Conservation (phyloP, 1,140 invertebrate genomes). For the Tigriopus japonicus region DNA sequence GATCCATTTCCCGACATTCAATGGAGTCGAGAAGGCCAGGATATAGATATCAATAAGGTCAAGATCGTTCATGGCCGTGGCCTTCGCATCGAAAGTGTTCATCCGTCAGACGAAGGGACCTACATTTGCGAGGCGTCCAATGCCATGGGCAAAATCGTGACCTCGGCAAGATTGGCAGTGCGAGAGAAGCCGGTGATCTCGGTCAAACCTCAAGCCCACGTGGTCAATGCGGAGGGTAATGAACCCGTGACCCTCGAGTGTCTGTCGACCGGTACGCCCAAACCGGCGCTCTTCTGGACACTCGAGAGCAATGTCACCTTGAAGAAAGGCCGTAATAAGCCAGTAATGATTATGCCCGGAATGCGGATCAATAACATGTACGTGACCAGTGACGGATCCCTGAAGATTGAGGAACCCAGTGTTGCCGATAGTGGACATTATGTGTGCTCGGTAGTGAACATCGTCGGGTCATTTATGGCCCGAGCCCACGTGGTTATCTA, state of each 20-base stretch:
- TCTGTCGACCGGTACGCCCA: constrained; percentile 6
- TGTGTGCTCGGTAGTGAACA: background rate
- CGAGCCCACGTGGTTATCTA: constrained; percentile 4
- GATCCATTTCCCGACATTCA: constrained; percentile 8
- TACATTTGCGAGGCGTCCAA: constrained; percentile 12
- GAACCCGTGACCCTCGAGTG: background rate
- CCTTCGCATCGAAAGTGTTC: constrained; percentile 2
- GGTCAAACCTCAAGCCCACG: constrained; percentile 9
- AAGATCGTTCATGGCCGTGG: constrained; percentile 6
- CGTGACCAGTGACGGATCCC: background rate
- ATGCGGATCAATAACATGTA: background rate
- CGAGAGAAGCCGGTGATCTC: constrained; percentile 6
- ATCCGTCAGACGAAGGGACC: constrained; percentile 9
- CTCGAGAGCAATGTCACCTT: background rate
- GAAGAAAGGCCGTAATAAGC: background rate
- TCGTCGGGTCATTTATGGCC: constrained; percentile 1
- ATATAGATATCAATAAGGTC: constrained; percentile 9
- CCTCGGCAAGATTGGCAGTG: background rate
- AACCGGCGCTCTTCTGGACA: constrained; percentile 7
- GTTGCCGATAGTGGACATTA: constrained; percentile 7
- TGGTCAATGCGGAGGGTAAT: background rate
- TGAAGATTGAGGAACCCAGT: constrained; percentile 2
- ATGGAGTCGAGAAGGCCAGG: background rate
- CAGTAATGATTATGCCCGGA: background rate
- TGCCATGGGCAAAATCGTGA: background rate